Evolutionary conservation across 2,888 invertebrate species (phyloP).

Genomic region (Campopleginae sp.): DNA sequence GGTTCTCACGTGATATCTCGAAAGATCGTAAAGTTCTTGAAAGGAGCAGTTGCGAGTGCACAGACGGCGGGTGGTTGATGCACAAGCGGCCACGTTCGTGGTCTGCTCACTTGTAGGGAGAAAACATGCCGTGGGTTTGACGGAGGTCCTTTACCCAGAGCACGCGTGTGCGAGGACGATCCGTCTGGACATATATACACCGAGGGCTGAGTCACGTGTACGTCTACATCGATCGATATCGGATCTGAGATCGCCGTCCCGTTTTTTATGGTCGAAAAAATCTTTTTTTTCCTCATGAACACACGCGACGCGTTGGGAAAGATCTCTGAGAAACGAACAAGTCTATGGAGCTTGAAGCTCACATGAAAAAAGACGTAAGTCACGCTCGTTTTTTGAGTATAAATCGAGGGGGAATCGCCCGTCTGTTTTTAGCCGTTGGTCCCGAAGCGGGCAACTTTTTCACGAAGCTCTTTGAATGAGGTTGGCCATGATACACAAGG

Average conservation of each 20-base stretch:
- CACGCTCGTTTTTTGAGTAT: not conserved
- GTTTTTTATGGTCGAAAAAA: constrained; percentile 26
- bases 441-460: constrained; percentile 13
- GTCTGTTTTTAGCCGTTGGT: not conserved
- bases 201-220: constrained; percentile 7
- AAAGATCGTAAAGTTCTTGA: constrained; percentile 59
- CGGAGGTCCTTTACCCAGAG: constrained; percentile 22
- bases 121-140: constrained; percentile 49
- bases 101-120: constrained; percentile 15
- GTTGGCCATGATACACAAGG: not conserved
- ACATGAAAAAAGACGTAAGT: not conserved
- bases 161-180: constrained; percentile 25
- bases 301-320: constrained; percentile 22
- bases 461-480: constrained; percentile 12
- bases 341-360: not conserved
- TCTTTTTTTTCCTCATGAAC: constrained; percentile 19
- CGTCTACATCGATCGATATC: constrained; percentile 59
- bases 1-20: constrained; percentile 54
- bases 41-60: constrained; percentile 19
- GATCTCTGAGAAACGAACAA: constrained; percentile 14
- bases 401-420: not conserved
- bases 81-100: constrained; percentile 10
- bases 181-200: not conserved
- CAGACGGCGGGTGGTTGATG: constrained; percentile 54
- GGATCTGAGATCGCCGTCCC: constrained; percentile 33